Conservation (phyloP, 2,797 vertebrate species). For the Champsocephalus esox region DNA sequence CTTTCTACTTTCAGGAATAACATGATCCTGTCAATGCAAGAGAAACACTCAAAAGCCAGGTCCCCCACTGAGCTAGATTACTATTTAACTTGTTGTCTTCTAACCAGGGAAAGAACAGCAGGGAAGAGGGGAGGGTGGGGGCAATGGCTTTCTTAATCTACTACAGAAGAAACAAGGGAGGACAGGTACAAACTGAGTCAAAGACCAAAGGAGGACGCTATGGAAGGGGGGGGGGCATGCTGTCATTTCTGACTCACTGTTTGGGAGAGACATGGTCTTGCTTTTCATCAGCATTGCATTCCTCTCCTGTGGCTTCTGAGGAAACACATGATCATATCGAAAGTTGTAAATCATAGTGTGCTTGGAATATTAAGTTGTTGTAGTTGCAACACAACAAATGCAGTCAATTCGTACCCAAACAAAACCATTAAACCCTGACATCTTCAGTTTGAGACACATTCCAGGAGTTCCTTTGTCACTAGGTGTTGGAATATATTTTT, state of each 20-base stretch:
- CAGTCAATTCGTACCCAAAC: not conserved
- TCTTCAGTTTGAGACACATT: slow-evolving; percentile 36
- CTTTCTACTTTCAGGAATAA: slow-evolving; percentile 13
- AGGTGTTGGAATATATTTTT: slow-evolving; percentile 37
- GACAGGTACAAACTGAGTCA: slow-evolving; percentile 62
- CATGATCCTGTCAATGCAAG: not conserved
- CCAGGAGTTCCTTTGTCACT: slow-evolving; percentile 46
- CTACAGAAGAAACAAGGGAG: slow-evolving; percentile 53
- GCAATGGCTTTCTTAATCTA: slow-evolving; percentile 56
- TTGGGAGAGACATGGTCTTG: slow-evolving; percentile 81
- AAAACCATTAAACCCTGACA: not conserved
- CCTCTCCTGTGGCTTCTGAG: slow-evolving; percentile 90
- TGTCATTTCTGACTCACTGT: slow-evolving; percentile 76
- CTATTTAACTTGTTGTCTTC: slow-evolving; percentile 67
- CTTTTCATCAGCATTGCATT: slow-evolving; percentile 78
- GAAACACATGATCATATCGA: slow-evolving; percentile 63
- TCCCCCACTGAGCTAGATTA: slow-evolving; percentile 72
- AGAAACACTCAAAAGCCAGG: slow-evolving; percentile 37
- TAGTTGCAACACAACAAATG: not conserved
- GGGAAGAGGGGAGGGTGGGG: not conserved
- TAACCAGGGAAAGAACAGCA: slow-evolving; percentile 44
- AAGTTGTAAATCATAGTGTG: slow-evolving; percentile 34
- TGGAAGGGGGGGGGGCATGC: not conserved
- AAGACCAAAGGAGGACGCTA: slow-evolving; percentile 44
- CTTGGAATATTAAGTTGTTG: slow-evolving; percentile 20